phyloP scores from a whole-genome alignment of 2,888 invertebrate species.

The Dexiosoma caninum region DNA sequence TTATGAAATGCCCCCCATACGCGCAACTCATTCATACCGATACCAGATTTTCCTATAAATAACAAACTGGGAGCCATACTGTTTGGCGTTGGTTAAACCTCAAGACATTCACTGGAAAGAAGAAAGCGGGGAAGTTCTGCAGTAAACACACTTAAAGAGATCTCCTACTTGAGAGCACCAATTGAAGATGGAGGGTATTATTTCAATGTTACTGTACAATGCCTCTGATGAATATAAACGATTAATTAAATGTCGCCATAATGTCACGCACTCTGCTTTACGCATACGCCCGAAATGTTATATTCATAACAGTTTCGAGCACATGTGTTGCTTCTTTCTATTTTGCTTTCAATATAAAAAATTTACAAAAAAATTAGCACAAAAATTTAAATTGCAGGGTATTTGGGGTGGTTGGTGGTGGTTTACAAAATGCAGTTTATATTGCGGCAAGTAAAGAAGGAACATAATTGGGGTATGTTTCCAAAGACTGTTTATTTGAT shows the following conservation, averaged over 20 bases:
- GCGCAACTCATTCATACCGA: background rate
- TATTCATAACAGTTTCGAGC: background rate
- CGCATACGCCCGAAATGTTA: background rate
- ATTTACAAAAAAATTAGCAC: background rate
- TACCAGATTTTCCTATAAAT: background rate
- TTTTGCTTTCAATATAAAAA: background rate
- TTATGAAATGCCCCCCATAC: background rate
- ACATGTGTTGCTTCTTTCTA: no score
- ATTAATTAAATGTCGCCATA: constrained; percentile 73
- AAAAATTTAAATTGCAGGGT: no score
- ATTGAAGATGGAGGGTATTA: background rate
- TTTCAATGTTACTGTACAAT: constrained; percentile 69
- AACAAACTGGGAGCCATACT: constrained; percentile 51
- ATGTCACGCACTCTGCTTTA: constrained; percentile 22
- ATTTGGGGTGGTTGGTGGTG: no score
- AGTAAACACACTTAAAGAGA: background rate
- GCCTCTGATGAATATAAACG: constrained; percentile 76
- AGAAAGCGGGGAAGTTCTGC: background rate
- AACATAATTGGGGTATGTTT: no score
- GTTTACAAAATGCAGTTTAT: no score
- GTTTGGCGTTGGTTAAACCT: constrained; percentile 44
- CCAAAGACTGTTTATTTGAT: no score
- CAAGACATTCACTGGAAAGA: background rate
- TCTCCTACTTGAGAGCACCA: background rate
- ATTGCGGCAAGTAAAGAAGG: no score